Percentiles rank a stretch among this genome's conserved stretches.
These are phyloP conservation scores for Sebastes miniatus DNA, from an alignment of 2,797 vertebrate species.

Conservation along the genomic window DNA sequence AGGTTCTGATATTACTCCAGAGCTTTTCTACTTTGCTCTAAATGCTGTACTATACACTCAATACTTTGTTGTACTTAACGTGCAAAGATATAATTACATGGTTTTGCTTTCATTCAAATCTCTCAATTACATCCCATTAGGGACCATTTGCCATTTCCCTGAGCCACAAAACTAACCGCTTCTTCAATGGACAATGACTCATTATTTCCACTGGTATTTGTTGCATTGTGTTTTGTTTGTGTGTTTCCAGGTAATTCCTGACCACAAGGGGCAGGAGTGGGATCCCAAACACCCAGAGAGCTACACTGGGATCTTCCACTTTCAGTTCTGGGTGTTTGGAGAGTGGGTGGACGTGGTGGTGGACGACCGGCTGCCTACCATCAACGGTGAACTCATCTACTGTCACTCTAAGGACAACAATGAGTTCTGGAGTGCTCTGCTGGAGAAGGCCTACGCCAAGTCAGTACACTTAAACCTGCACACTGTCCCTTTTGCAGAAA, in stretches of 20 bases:
- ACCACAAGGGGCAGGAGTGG: conserved; percentile 91
- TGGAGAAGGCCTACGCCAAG: conserved; percentile 98
- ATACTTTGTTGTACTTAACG: not conserved
- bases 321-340: conserved; percentile 94
- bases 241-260: conserved; percentile 87
- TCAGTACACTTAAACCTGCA: conserved; percentile 66
- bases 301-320: conserved; percentile 93
- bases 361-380: conserved; percentile 91
- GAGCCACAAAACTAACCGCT: not conserved
- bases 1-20: not conserved
- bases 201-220: not conserved
- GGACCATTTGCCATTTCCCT: not conserved
- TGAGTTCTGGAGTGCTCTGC: conserved; percentile 94
- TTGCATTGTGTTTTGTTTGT: not conserved
- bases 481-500: not conserved
- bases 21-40: not conserved
- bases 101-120: not conserved
- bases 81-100: not conserved
- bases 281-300: conserved; percentile 81
- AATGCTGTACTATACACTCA: not conserved
- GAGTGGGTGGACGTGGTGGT: conserved; percentile 93
- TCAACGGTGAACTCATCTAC: conserved; percentile 88
- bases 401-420: conserved; percentile 90
- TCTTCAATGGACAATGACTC: not conserved
- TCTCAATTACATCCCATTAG: not conserved